phyloP scores from a whole-genome alignment of 2,888 invertebrate genomes.

The Temnothorax ravouxi region DNA sequence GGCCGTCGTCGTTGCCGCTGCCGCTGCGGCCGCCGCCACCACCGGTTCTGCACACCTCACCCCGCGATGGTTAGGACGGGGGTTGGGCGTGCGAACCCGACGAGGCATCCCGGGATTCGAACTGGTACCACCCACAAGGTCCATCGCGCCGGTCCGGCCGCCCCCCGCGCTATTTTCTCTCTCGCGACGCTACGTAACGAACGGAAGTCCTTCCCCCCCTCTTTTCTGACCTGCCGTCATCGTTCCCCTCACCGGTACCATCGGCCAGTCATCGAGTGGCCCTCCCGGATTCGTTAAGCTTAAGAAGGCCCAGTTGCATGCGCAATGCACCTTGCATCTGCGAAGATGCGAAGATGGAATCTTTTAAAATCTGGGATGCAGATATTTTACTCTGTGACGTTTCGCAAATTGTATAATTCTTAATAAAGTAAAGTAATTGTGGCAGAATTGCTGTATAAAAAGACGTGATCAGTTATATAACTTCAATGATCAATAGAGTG shows the following conservation, averaged over 20 bases:
- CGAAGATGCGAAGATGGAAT: conserved; percentile 8
- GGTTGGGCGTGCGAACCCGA: conserved; percentile 88
- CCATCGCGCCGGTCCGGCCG: conserved; percentile 86
- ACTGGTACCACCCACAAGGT: conserved; percentile 87
- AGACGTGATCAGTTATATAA: background rate
- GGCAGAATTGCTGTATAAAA: background rate
- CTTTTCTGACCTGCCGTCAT: conserved; percentile 63
- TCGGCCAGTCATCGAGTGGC: conserved; percentile 76
- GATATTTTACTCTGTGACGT: conserved; percentile 10
- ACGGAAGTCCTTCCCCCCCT: conserved; percentile 64
- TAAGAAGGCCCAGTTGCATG: conserved; percentile 70
- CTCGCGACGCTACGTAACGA: conserved; percentile 68
- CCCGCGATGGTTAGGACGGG: conserved; percentile 71
- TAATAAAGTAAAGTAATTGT: background rate
- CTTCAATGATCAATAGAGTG: background rate
- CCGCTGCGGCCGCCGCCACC: conserved; percentile 15
- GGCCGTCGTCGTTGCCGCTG: conserved; percentile 52
- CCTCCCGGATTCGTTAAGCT: conserved; percentile 69
- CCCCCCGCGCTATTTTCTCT: conserved; percentile 83
- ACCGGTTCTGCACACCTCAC: conserved; percentile 71
- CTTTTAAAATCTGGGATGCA: background rate
- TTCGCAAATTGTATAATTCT: conserved; percentile 7
- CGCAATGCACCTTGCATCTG: conserved; percentile 62
- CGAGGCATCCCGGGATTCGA: conserved; percentile 87
- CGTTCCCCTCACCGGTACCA: conserved; percentile 63